Evolutionary conservation across 2,113 vertebrate genomes (phyloP).

Genomic region (Sturnira hondurensis): DNA sequence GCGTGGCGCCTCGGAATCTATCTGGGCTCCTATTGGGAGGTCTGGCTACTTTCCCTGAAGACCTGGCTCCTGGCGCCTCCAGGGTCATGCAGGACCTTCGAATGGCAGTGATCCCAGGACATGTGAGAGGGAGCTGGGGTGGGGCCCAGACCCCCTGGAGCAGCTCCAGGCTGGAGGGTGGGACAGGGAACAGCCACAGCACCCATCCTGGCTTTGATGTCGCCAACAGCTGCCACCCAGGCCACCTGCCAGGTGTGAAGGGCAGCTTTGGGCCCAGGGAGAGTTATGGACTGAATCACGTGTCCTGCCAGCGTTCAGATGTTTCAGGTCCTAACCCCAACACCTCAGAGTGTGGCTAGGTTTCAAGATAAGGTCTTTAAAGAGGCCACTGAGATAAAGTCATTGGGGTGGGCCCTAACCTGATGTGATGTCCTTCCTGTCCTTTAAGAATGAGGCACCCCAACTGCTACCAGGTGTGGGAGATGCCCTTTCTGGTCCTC

Average conservation of each 20-base stretch:
- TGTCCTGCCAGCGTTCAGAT: too few relatives aligned
- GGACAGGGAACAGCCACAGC: background rate
- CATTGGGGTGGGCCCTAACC: background rate
- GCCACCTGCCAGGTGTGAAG: background rate
- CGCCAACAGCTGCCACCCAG: background rate
- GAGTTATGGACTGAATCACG: background rate
- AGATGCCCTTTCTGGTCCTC: background rate
- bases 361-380: background rate
- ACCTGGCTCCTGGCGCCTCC: background rate
- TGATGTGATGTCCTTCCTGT: background rate
- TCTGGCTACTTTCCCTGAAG: background rate
- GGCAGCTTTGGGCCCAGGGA: background rate
- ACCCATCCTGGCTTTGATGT: fast-evolving
- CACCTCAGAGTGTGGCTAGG: background rate
- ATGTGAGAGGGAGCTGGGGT: too few relatives aligned
- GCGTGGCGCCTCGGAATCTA: fast-evolving
- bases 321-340: background rate
- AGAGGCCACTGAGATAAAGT: background rate
- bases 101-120: background rate
- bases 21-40: background rate
- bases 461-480: background rate
- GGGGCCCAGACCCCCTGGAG: background rate
- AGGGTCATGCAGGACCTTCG: background rate
- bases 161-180: background rate
- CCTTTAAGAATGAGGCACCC: background rate